Base-by-base conservation (phyloP, 2,797 vertebrate genomes). In the Strix occidentalis region DNA sequence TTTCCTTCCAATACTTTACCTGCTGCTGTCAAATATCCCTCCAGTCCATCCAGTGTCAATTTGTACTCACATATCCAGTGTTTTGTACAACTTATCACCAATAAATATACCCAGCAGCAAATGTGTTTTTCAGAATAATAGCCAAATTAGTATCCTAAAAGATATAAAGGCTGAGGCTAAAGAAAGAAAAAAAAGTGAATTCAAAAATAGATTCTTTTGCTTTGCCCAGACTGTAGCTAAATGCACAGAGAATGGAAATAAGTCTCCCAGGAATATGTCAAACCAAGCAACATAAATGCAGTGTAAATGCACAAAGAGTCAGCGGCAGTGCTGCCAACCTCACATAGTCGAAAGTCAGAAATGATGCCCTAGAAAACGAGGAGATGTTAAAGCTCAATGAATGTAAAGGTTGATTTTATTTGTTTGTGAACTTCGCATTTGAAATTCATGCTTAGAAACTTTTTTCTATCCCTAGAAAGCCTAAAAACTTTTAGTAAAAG, bases 241-340 rank as follows among this genome's bases (percentile, higher is more conserved):
- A 87, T 43, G 57, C 58, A 77, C 41, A 82, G 63, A 57, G 63
- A 75, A 60, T 51, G 60, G 54, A 89, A 91, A 29, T 48, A 88
- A 78, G 21, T 74, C 65, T 90, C 83, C 12, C 78, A 84, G 75
- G 87, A 92, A 46, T 68, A 63, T 43, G 83, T 80, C 94, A 94
- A 93, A 87, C 68, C 65, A 85, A 92, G 93, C 21, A 71, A 86
- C 29, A 61, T 15, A 90, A 93, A 82, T 43, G 63, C 75, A 95
- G 45, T 46, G 46, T 86, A 63, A 88, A 46, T 89, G 37, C 70
- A 58, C 89, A 77, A 37, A 61, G 76, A 93, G 39, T 58, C 48
- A 61, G 77, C 60, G 74, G 66, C 81, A 80, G 78, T 6, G 15
- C 64, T 91, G 57, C 57, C 69, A 61, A 6, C 37, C 50, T 92